Percentiles rank a stretch among this genome's conserved stretches.
Conservation (phyloP, 2,888 invertebrate species). For the Adelphocoris suturalis region DNA sequence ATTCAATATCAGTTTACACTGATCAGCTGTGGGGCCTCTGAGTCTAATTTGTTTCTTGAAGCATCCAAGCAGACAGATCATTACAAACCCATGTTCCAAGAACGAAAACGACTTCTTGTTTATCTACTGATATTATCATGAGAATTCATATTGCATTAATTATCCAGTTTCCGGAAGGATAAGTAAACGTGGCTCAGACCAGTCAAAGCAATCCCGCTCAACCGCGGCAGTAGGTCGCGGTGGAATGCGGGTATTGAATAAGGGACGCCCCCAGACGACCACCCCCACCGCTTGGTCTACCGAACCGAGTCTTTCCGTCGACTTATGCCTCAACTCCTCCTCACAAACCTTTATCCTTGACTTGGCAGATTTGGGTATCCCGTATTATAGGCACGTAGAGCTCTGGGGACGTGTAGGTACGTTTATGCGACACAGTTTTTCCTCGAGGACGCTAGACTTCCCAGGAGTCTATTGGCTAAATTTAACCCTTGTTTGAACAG, state of each 20-base stretch:
- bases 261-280: background rate
- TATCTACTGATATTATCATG: too few relatives aligned
- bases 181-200: too few relatives aligned
- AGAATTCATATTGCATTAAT: too few relatives aligned
- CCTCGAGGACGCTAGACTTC: background rate
- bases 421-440: background rate
- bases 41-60: too few relatives aligned
- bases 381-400: constrained; percentile 21
- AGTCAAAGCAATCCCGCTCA: background rate
- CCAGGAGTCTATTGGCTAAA: background rate
- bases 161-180: too few relatives aligned
- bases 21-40: too few relatives aligned
- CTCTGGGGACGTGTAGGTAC: background rate
- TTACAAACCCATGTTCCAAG: too few relatives aligned
- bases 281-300: background rate
- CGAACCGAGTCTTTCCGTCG: background rate
- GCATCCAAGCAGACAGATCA: too few relatives aligned
- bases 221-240: background rate
- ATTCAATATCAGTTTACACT: too few relatives aligned
- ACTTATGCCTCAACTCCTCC: background rate
- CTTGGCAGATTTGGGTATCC: constrained; percentile 36
- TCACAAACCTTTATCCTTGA: constrained; percentile 5
- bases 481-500: constrained; percentile 15
- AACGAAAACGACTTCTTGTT: too few relatives aligned
- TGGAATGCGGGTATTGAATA: constrained; percentile 27